phyloP scores from a whole-genome alignment of 2,113 vertebrate species.

The Emydura subglobosa region DNA sequence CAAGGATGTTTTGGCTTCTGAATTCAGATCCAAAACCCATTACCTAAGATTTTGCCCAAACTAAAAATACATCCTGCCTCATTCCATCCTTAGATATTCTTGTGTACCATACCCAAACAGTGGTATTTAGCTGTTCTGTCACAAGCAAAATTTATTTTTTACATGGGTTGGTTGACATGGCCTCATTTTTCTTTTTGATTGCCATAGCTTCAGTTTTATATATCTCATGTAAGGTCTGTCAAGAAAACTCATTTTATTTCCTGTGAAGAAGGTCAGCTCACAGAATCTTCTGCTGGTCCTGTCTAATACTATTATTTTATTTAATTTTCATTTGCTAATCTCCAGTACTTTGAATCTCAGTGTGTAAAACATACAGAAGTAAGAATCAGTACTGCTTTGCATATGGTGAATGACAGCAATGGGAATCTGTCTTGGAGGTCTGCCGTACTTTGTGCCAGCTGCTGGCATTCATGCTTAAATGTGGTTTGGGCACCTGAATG shows the following conservation, averaged over 20 bases:
- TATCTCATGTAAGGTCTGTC: background rate
- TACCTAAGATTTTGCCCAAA: background rate
- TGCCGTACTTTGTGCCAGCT: background rate
- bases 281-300: background rate
- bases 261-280: background rate
- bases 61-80: background rate
- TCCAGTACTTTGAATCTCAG: background rate
- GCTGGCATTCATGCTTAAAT: background rate
- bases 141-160: background rate
- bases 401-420: background rate
- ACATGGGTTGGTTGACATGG: background rate
- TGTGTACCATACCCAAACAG: background rate
- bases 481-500: background rate
- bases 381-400: fast-evolving
- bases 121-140: background rate
- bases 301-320: background rate
- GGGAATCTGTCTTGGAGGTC: background rate
- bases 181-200: slow-evolving; percentile 8
- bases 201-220: background rate
- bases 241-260: background rate
- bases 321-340: background rate
- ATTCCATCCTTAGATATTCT: background rate
- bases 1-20: background rate
- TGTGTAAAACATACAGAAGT: fast-evolving
- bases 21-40: slow-evolving; percentile 15